Percentiles rank a stretch among this genome's conserved stretches.
Evolutionary conservation across 2,113 vertebrate species (phyloP).

Genomic region (Dascyllus trimaculatus): DNA sequence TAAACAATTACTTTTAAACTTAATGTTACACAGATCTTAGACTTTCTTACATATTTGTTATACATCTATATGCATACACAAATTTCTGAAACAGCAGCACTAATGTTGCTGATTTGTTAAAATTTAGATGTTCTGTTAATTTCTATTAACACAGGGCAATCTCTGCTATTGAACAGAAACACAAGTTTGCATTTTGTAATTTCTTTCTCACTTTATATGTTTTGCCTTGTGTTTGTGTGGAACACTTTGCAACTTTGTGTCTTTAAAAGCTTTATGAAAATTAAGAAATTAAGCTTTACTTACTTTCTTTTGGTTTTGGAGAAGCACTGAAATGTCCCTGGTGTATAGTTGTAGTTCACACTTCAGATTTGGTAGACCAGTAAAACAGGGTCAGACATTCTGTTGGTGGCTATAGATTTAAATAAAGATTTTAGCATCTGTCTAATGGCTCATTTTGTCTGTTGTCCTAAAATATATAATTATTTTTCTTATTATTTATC

Average conservation of each 20-base stretch:
- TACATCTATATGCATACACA: not conserved
- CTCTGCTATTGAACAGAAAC: too few species aligned
- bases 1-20: not conserved
- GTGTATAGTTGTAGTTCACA: slow-evolving; percentile 46
- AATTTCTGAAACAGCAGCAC: slow-evolving; percentile 1
- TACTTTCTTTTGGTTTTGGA: slow-evolving; percentile 10
- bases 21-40: not conserved
- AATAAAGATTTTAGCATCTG: not conserved
- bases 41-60: not conserved
- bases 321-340: slow-evolving; percentile 45
- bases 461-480: not conserved
- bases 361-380: not conserved
- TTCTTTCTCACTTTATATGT: too few species aligned
- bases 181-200: too few species aligned
- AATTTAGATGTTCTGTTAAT: too few species aligned
- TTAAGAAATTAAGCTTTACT: not conserved
- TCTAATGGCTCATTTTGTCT: not conserved
- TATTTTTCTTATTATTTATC: not conserved
- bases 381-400: slow-evolving; percentile 15
- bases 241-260: too few species aligned
- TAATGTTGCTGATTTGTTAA: not conserved
- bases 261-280: too few species aligned
- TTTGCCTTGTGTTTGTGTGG: too few species aligned
- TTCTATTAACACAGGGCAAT: too few species aligned
- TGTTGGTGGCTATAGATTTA: not conserved